Evolutionary conservation across 2,888 invertebrate species (phyloP), one percentile per base, ranked within the genome.

Genomic region (Drosophila ustulata): DNA sequence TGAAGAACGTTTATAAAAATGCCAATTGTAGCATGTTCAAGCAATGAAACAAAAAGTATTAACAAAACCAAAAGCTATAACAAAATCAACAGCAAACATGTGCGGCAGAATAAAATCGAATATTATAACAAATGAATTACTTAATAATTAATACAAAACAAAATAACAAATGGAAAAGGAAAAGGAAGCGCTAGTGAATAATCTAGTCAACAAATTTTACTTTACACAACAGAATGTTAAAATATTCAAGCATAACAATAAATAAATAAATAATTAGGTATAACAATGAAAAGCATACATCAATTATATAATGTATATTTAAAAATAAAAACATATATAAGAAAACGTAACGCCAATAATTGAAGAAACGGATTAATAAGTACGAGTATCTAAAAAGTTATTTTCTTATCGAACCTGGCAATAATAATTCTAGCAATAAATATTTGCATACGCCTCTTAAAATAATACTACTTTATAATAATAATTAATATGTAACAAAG

Each of bases 401-500:
- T 86, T 89, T 89, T 89, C 87, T 82, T 87, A 87, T 79, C 80
- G 79, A 82, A 82, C 73, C 79, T 87, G 88, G 89, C 88, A 88
- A 88, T 89, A 88, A 87, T 85, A 85, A 84, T 78, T 81, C 78
- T 82, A 83, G 76, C 63, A 71, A 66, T 49, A 70, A 63, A 63
- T 71, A 68, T 55, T 75, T 59, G 71, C 66, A 71, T 51, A 71
- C 76, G 52, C 63, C 66, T 66, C 43, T 56, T 46, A 70, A 52
- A 53, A 62, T 61, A 62, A 47, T 55, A 61, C 39, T 34, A 59
- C n/a, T 49, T 51, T 53, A 47, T 55, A 41, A 55, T 55, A 53
- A 49, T 41, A 57, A 49, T 47, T 30, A 66, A 59, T 51, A 56
- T 18, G 46, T 37, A 45, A 70, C 41, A 39, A 37, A 25, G 11